Percentiles rank a stretch among this genome's conserved stretches.
phyloP scores from a whole-genome alignment of 2,888 invertebrate species.

The Mesopsocus fuscifrons region DNA sequence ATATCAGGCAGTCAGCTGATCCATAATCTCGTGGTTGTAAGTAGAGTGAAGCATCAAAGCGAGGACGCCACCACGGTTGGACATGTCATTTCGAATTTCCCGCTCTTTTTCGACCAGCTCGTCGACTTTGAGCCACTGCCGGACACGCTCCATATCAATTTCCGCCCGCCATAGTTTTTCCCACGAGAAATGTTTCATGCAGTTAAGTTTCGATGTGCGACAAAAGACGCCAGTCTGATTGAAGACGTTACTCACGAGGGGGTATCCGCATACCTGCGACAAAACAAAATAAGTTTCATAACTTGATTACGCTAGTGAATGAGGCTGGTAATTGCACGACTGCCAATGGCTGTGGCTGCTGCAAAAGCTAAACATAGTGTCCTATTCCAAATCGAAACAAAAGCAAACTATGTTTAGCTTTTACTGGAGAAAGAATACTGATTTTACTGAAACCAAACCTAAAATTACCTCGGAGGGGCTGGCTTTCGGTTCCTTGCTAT shows the following conservation, averaged over 20 bases:
- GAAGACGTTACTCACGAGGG: conserved; percentile 68
- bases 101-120: conserved; percentile 88
- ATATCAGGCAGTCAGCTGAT: conserved; percentile 36
- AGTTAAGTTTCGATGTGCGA: conserved; percentile 69
- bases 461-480: conserved; percentile 44
- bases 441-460: too few relatives aligned
- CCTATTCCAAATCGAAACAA: neutral
- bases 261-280: conserved; percentile 71
- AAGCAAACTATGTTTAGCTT: neutral
- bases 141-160: conserved; percentile 71
- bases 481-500: conserved; percentile 87
- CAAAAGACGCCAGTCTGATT: conserved; percentile 75
- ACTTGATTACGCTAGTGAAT: too few relatives aligned
- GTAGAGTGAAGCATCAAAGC: conserved; percentile 94
- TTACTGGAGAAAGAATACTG: too few relatives aligned
- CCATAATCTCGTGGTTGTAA: conserved; percentile 83
- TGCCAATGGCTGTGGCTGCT: too few relatives aligned
- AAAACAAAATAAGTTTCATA: too few relatives aligned
- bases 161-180: conserved; percentile 86
- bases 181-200: conserved; percentile 86
- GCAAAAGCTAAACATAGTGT: too few relatives aligned
- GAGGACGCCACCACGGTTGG: conserved; percentile 73
- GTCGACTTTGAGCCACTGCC: conserved; percentile 83
- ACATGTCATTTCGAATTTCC: conserved; percentile 50
- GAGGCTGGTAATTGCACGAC: too few relatives aligned